phyloP scores from a whole-genome alignment of 2,888 invertebrate genomes.

The Drosophila helvetica region DNA sequence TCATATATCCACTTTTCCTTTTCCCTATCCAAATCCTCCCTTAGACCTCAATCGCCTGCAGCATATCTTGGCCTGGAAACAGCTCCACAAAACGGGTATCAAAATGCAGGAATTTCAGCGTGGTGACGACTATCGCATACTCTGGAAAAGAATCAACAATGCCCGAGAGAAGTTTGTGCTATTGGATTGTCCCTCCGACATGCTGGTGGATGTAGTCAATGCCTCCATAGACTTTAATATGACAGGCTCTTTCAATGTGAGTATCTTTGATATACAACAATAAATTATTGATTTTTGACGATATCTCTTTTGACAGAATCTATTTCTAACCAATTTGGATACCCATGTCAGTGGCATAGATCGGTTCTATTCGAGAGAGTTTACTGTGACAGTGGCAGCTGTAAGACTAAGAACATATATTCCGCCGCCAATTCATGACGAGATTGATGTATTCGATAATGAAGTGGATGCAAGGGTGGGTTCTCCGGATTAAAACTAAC shows the following conservation, averaged over 20 bases:
- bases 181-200: slow-evolving; percentile 89
- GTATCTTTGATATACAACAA: neutral
- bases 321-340: slow-evolving; percentile 85
- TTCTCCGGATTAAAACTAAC: neutral
- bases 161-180: slow-evolving; percentile 89
- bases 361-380: slow-evolving; percentile 68
- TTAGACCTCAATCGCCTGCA: slow-evolving; percentile 88
- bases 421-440: slow-evolving; percentile 72
- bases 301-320: slow-evolving; percentile 48
- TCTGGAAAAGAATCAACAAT: slow-evolving; percentile 86
- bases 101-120: slow-evolving; percentile 87
- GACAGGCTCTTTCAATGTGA: slow-evolving; percentile 82
- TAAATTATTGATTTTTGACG: neutral
- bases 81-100: slow-evolving; percentile 88
- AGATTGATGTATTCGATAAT: slow-evolving; percentile 70
- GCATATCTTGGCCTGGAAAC: slow-evolving; percentile 89
- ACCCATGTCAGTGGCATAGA: slow-evolving; percentile 79
- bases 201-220: slow-evolving; percentile 87
- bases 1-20: neutral
- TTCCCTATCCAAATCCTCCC: slow-evolving; percentile 2
- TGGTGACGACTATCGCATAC: slow-evolving; percentile 79
- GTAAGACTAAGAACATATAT: slow-evolving; percentile 69
- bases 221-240: slow-evolving; percentile 81
- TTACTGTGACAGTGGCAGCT: slow-evolving; percentile 62
- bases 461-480: slow-evolving; percentile 54